These are phyloP conservation scores for Zophobas atratus DNA, from an alignment of 1,140 invertebrate species.

Conservation along the genomic window DNA sequence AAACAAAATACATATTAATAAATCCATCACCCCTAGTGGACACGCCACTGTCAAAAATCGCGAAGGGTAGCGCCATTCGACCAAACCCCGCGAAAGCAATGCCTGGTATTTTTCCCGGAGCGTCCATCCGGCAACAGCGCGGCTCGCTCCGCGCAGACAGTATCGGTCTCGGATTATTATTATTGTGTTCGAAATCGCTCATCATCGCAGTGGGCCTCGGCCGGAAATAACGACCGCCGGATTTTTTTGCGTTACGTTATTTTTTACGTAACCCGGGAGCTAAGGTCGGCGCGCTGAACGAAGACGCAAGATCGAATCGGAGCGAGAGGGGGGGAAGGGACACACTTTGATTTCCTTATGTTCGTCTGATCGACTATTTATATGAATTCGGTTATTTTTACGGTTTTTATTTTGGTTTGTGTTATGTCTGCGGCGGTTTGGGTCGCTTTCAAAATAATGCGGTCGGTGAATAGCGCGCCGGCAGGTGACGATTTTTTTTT, in stretches of 20 bases:
- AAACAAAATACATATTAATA: too few relatives aligned
- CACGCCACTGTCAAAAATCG: too few relatives aligned
- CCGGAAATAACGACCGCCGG: conserved; percentile 1
- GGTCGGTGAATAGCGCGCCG: neutral
- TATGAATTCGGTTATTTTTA: conserved; percentile 38
- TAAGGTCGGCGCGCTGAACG: neutral
- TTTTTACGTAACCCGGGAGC: neutral
- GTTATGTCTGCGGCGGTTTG: conserved; percentile 19
- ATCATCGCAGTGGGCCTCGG: conserved; percentile 2
- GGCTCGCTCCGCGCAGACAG: neutral
- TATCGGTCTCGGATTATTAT: conserved; percentile 10
- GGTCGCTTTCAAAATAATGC: conserved; percentile 15
- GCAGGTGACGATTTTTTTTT: neutral
- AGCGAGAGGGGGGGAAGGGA: neutral
- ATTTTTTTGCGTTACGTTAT: neutral
- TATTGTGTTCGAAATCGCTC: neutral
- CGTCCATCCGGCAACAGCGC: too few relatives aligned
- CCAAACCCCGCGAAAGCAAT: too few relatives aligned
- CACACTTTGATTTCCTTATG: conserved; percentile 13
- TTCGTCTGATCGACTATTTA: conserved; percentile 30
- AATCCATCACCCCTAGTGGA: too few relatives aligned
- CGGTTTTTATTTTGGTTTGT: conserved; percentile 31
- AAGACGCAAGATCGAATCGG: neutral
- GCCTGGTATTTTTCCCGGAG: too few relatives aligned
- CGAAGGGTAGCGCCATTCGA: too few relatives aligned